A percentile compares a stretch with the other conserved stretches of the same genome.
These are phyloP conservation scores for Drosophila niveifrons DNA, from an alignment of 2,888 invertebrate genomes.

Conservation along the genomic window DNA sequence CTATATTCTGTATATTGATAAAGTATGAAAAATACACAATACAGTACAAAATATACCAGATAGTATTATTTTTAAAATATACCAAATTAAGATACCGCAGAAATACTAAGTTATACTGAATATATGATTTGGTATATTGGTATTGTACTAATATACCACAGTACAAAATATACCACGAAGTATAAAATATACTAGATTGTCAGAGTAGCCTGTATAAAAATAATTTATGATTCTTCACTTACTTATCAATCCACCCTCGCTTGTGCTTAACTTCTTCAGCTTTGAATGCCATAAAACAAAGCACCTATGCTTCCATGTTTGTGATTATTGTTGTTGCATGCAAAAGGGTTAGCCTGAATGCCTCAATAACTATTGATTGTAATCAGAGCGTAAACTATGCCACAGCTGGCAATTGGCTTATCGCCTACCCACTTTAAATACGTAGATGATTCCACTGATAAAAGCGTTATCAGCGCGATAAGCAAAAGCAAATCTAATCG, in stretches of 20 bases:
- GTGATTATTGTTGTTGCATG: not conserved
- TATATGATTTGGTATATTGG: too few relatives aligned
- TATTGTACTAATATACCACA: too few relatives aligned
- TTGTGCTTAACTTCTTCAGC: not conserved
- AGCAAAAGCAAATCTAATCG: slow-evolving; percentile 1
- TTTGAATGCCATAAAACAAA: not conserved
- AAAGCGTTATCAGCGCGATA: slow-evolving; percentile 13
- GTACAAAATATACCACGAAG: too few relatives aligned
- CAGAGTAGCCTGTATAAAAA: too few relatives aligned
- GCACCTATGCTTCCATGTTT: not conserved
- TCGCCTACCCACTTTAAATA: not conserved
- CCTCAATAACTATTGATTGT: slow-evolving; percentile 18
- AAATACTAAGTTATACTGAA: too few relatives aligned
- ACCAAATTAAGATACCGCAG: too few relatives aligned
- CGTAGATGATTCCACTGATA: not conserved
- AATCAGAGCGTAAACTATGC: not conserved
- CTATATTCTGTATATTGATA: too few relatives aligned
- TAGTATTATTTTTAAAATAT: too few relatives aligned
- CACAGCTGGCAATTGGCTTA: slow-evolving; percentile 30
- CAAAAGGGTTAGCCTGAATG: not conserved
- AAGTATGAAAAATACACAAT: too few relatives aligned
- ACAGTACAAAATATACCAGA: too few relatives aligned
- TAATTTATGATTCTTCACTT: too few relatives aligned
- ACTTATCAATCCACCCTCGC: slow-evolving; percentile 8
- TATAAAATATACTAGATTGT: too few relatives aligned